Evolutionary conservation across 2,113 vertebrate species (phyloP).

Genomic region (Epinephelus moara): DNA sequence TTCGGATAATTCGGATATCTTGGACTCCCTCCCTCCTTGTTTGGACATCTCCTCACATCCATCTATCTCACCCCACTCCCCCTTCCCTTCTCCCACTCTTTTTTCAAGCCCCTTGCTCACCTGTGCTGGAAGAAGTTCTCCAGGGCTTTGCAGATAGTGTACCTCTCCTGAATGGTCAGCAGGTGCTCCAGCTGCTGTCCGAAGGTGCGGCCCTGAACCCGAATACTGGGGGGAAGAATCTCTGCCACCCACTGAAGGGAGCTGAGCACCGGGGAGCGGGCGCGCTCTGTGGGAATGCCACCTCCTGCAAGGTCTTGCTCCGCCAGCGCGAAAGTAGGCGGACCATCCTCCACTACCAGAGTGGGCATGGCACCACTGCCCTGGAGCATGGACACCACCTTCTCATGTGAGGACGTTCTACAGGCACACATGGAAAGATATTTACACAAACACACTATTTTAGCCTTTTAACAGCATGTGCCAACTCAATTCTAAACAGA

Average conservation of each 20-base stretch:
- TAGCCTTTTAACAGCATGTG: neutral
- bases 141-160: conserved; percentile 93
- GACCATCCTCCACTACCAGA: conserved; percentile 95
- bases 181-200: conserved; percentile 97
- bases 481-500: neutral
- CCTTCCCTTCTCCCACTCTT: neutral
- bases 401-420: conserved; percentile 97
- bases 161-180: conserved; percentile 93
- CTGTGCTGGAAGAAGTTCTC: conserved; percentile 99
- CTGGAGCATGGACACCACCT: conserved; percentile 99
- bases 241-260: conserved; percentile 98
- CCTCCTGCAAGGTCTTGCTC: conserved; percentile 73
- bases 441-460: conserved; percentile 4
- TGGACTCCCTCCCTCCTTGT: neutral
- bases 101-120: conserved; percentile 39
- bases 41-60: neutral
- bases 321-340: conserved; percentile 81
- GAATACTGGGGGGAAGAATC: conserved; percentile 96
- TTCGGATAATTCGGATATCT: neutral
- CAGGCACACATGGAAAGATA: neutral
- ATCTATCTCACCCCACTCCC: too few relatives aligned
- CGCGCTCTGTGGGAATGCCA: conserved; percentile 50
- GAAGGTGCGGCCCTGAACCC: conserved; percentile 96
- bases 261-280: conserved; percentile 90
- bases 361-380: conserved; percentile 98